phyloP scores from a whole-genome alignment of 2,113 vertebrate species.

The Myotis brandtii region DNA sequence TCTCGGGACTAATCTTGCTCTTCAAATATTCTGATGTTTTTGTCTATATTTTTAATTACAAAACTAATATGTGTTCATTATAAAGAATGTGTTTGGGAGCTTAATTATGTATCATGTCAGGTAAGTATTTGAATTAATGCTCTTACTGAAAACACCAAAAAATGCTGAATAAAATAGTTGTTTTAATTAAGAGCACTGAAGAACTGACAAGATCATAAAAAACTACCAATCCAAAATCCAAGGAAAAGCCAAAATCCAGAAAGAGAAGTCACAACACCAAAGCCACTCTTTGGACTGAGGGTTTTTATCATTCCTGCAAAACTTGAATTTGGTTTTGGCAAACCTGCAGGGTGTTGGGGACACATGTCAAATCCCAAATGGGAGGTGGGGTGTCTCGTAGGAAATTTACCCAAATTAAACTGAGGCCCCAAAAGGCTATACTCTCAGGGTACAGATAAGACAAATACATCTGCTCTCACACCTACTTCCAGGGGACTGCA shows the following conservation, averaged over 20 bases:
- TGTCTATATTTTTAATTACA: background rate
- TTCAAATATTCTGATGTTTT: background rate
- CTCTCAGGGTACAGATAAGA: background rate
- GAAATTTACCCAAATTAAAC: background rate
- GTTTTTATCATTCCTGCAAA: background rate
- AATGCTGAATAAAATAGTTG: background rate
- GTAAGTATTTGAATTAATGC: slow-evolving; percentile 18
- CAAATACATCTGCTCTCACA: background rate
- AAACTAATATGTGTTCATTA: background rate
- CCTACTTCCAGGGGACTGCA: background rate
- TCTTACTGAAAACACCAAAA: slow-evolving; percentile 1
- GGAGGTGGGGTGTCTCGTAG: background rate
- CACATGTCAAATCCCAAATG: background rate
- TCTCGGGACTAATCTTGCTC: background rate
- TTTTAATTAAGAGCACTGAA: background rate
- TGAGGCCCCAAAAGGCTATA: background rate
- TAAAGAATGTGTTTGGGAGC: background rate
- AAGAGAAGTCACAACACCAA: background rate
- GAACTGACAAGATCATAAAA: background rate
- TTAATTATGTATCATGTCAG: slow-evolving; percentile 19
- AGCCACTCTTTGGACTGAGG: background rate
- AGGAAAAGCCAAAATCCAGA: background rate
- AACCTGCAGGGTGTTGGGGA: background rate
- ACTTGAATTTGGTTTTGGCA: background rate
- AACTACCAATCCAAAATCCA: background rate